Evolutionary conservation across 2,888 invertebrate genomes (phyloP).

Genomic region (Drosophila diplacantha): DNA sequence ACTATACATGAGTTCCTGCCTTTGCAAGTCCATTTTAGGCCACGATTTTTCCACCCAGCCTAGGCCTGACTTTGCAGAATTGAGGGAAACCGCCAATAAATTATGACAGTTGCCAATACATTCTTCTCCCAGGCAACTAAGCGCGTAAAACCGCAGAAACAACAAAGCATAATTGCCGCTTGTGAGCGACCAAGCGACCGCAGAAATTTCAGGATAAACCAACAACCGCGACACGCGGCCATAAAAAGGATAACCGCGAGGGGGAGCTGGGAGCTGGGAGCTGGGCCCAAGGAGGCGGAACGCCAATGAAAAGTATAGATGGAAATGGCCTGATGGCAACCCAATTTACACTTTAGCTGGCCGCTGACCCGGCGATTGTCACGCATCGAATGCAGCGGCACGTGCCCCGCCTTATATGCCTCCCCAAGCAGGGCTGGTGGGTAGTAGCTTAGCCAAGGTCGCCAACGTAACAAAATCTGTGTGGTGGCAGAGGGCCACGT

Average conservation of each 20-base stretch:
- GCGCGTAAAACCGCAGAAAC: conserved; percentile 9
- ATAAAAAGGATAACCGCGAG: conserved; percentile 1
- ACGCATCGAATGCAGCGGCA: conserved; percentile 36
- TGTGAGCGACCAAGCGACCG: conserved; percentile 1
- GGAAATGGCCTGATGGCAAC: conserved; percentile 12
- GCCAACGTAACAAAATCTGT: conserved; percentile 39
- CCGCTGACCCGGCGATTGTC: conserved; percentile 32
- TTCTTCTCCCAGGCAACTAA: background rate
- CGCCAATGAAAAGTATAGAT: conserved; percentile 9
- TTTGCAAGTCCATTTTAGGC: background rate
- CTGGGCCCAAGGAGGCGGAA: background rate
- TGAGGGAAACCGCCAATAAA: conserved; percentile 2
- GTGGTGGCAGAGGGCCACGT: conserved; percentile 35
- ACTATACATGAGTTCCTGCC: background rate
- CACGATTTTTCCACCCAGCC: background rate
- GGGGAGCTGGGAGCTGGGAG: background rate
- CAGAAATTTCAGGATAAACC: background rate
- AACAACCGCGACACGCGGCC: background rate
- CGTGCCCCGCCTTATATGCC: conserved; percentile 11
- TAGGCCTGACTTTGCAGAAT: conserved; percentile 1
- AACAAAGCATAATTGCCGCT: conserved; percentile 15
- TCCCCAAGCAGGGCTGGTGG: too few relatives aligned
- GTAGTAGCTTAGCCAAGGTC: conserved; percentile 35
- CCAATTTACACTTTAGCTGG: conserved; percentile 35
- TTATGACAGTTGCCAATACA: conserved; percentile 7